Evolutionary conservation across 35 echinoderm and acorn worm genomes (phyloP), one percentile per base, ranked within the genome.

Genomic region (Apostichopus californicus): DNA sequence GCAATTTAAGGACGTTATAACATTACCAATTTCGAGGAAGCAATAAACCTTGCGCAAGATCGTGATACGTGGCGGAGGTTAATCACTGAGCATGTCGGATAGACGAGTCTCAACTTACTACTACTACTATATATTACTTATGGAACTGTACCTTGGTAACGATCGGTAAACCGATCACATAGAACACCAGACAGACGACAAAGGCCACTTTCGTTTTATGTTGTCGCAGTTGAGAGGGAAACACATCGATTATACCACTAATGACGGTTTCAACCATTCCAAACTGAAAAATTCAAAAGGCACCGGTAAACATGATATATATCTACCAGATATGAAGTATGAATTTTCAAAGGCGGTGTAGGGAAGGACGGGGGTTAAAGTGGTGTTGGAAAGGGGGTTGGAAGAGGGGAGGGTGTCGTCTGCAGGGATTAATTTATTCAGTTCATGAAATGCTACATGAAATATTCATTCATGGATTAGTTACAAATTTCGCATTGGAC

Each of bases 181-280:
- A 98, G 94, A 93, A 95, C n/a, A 92, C 13, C 14, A 88, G 61
- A 57, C 95, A 96, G 13, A 96, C 86, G 0, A 21, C 59, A 14
- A 94, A 85, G 0, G 95, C 58, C 75, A 94, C 80, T 5, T 90
- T 66, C 0, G 93, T 90, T 75, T 92, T 93, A 59, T 94, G 83
- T 57, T 88, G 86, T 23, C 95, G 70, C 22, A 96, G 79, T 25
- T 90, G 77, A 57, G 90, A 26, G 11, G 96, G 96, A 79, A 95
- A 98, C 70, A 89, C 78, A 63, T 98, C 96, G 18, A 93, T 46
- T 20, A 98, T 55, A 5, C 91, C 91, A 83, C 96, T 95, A 59
- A 95, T 94, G 24, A 98, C 94, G 5, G 96, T 98, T 64, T 98
- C 96, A 34, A 93, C 92, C 96, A 98, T 95, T 9, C 88, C 94